These are phyloP conservation scores for Gasteruption jaculator DNA, from an alignment of 2,888 invertebrate genomes.

Conservation along the genomic window DNA sequence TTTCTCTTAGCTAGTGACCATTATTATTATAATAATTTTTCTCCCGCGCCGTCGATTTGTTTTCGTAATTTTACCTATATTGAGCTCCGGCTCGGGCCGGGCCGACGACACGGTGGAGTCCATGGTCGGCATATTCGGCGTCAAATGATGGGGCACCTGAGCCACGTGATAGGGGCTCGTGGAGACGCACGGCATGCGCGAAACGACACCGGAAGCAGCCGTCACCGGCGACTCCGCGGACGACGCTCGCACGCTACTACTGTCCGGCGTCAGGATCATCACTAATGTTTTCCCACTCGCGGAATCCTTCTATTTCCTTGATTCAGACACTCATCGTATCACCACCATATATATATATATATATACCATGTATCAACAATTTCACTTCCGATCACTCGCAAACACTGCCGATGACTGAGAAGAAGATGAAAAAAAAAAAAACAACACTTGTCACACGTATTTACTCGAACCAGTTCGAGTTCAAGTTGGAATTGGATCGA, in stretches of 20 bases:
- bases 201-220: constrained; percentile 25
- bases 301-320: no score
- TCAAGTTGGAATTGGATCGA: no score
- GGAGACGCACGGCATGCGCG: constrained; percentile 28
- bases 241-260: constrained; percentile 60
- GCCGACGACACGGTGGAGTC: constrained; percentile 49
- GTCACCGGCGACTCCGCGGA: constrained; percentile 54
- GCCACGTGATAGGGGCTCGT: constrained; percentile 40
- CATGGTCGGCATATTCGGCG: constrained; percentile 47
- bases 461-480: no score
- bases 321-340: no score
- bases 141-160: constrained; percentile 36
- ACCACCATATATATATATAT: no score
- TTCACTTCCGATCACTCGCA: neutral
- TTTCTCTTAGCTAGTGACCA: neutral
- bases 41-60: neutral
- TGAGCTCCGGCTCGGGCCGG: constrained; percentile 64
- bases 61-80: constrained; percentile 68
- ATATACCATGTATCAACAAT: neutral
- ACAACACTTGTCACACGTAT: neutral
- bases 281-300: constrained; percentile 27
- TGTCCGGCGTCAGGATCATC: constrained; percentile 68
- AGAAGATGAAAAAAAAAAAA: neutral
- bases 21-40: neutral
- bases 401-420: neutral